Conservation (phyloP, 2,113 vertebrate genomes). For the Cinclus mexicanus region DNA sequence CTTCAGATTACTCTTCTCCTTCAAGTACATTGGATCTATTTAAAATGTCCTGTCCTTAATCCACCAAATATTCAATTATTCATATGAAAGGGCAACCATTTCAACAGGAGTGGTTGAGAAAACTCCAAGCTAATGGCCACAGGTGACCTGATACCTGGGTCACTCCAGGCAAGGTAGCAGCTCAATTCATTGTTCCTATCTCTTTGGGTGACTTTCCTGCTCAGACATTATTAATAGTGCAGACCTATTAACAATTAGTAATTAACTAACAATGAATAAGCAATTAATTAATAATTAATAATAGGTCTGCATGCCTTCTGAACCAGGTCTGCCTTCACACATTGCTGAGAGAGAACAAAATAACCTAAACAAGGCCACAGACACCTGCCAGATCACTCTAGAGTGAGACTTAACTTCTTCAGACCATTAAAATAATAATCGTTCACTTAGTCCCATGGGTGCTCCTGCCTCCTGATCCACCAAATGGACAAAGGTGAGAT, state of each 20-base stretch:
- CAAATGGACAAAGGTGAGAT: neutral
- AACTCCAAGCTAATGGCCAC: neutral
- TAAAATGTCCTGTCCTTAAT: neutral
- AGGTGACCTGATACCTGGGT: neutral
- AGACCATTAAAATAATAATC: neutral
- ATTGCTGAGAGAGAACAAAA: neutral
- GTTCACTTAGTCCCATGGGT: fast-evolving
- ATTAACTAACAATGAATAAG: no score
- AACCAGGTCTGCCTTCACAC: neutral
- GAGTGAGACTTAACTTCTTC: neutral
- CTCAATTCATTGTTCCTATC: neutral
- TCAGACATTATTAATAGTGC: neutral
- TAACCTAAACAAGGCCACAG: neutral
- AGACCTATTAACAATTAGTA: no score
- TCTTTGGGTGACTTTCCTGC: neutral
- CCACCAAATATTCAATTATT: neutral
- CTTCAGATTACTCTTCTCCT: neutral
- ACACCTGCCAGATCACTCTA: neutral
- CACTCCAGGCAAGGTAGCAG: neutral
- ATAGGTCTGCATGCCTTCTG: fast-evolving
- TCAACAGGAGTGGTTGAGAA: neutral
- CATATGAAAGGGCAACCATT: neutral
- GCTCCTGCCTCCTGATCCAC: neutral
- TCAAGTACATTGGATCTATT: neutral
- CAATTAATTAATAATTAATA: neutral